A percentile compares a stretch with the other conserved stretches of the same genome.
phyloP scores from a whole-genome alignment of 2,888 invertebrate species.

The Agrilus biguttatus region DNA sequence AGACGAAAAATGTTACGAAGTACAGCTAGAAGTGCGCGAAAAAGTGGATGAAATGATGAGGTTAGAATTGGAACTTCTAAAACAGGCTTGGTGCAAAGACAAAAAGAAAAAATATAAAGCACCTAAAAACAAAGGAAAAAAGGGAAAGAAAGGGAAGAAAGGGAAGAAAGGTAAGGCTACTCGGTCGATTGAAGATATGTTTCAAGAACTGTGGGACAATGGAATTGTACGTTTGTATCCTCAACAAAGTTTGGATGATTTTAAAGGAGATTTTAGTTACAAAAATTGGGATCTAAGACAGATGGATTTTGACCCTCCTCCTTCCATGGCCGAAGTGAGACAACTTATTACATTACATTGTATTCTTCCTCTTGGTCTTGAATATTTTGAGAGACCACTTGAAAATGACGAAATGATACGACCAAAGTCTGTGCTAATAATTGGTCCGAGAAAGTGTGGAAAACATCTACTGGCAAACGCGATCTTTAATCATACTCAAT shows the following conservation, averaged over 20 bases:
- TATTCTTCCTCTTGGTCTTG: conserved; percentile 35
- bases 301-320: conserved; percentile 30
- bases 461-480: conserved; percentile 59
- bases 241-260: conserved; percentile 42
- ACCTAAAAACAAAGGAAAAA: conserved; percentile 19
- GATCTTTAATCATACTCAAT: conserved; percentile 59
- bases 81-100: conserved; percentile 14
- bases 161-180: conserved; percentile 50
- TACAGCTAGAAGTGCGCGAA: conserved; percentile 49
- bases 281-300: conserved; percentile 38
- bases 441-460: conserved; percentile 54
- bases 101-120: conserved; percentile 20
- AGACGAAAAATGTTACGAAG: conserved; percentile 46
- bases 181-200: conserved; percentile 46
- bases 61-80: conserved; percentile 14
- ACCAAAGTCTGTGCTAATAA: conserved; percentile 47
- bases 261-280: conserved; percentile 54
- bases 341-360: conserved; percentile 46
- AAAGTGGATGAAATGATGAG: conserved; percentile 56
- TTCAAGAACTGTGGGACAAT: conserved; percentile 53
- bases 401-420: conserved; percentile 30
- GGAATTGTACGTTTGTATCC: conserved; percentile 56
- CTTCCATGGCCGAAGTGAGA: conserved; percentile 44
- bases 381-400: conserved; percentile 3
- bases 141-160: conserved; percentile 34